These are phyloP conservation scores for Alethe castanea DNA, from an alignment of 2,113 vertebrate genomes.

Conservation along the genomic window DNA sequence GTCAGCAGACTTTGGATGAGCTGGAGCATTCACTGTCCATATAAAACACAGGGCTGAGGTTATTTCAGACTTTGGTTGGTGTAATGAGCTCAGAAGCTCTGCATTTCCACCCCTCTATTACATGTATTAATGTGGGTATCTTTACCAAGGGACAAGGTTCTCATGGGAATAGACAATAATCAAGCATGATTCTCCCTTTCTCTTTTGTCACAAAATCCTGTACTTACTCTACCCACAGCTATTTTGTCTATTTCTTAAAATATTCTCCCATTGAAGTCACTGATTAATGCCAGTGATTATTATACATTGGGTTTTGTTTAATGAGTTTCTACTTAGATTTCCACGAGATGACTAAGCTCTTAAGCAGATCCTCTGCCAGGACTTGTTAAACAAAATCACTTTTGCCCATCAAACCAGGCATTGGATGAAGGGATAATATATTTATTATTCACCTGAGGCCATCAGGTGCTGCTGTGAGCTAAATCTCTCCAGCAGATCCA, in stretches of 20 bases:
- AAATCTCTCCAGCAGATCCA: background rate
- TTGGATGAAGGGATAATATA: background rate
- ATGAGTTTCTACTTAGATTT: background rate
- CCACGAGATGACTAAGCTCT: background rate
- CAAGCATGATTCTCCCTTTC: background rate
- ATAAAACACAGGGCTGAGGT: background rate
- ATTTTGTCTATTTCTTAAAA: background rate
- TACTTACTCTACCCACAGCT: background rate
- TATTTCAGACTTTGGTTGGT: background rate
- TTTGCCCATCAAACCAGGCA: background rate
- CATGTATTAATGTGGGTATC: background rate
- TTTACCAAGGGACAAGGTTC: background rate
- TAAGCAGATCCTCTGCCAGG: background rate
- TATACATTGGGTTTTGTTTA: background rate
- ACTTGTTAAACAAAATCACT: background rate
- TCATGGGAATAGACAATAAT: background rate
- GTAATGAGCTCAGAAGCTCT: background rate
- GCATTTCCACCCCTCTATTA: background rate
- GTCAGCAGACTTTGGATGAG: background rate
- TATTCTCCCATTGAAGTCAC: background rate
- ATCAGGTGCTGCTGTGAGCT: background rate
- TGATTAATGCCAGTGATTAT: background rate
- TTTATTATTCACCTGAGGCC: background rate
- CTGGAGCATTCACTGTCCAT: background rate
- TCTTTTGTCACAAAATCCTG: background rate